Evolutionary conservation across 2,888 invertebrate genomes (phyloP).

Genomic region (Hypomecis punctinalis): DNA sequence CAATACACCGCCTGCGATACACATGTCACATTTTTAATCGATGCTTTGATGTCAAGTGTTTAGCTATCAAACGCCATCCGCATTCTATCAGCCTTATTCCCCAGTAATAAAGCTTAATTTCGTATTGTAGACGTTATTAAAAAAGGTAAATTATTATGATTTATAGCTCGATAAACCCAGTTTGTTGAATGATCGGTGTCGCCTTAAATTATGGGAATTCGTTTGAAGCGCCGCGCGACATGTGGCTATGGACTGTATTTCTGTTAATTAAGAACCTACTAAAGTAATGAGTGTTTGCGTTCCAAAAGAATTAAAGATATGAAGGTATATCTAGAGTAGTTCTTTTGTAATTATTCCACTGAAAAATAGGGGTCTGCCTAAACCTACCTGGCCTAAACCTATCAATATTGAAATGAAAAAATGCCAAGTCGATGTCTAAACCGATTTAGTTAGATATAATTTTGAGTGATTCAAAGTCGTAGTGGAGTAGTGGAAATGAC

Average conservation of each 20-base stretch:
- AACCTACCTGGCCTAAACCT: no score
- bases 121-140: slow-evolving; percentile 14
- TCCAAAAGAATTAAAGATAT: slow-evolving; percentile 1
- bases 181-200: slow-evolving; percentile 65
- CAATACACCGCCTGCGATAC: slow-evolving; percentile 33
- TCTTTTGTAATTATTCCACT: no score
- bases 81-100: slow-evolving; percentile 20
- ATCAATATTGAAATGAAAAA: no score
- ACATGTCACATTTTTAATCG: slow-evolving; percentile 45
- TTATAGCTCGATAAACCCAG: slow-evolving; percentile 64
- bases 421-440: no score
- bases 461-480: no score
- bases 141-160: slow-evolving; percentile 53
- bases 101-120: slow-evolving; percentile 19
- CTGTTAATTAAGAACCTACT: slow-evolving; percentile 21
- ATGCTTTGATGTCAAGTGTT: slow-evolving; percentile 43
- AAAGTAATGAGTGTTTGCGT: neutral
- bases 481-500: no score
- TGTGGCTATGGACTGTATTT: slow-evolving; percentile 29
- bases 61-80: slow-evolving; percentile 22
- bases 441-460: no score
- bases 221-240: slow-evolving; percentile 43
- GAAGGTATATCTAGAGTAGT: neutral
- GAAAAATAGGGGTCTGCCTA: no score
- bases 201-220: slow-evolving; percentile 48